These are phyloP conservation scores for Adela reaumurella DNA, from an alignment of 2,888 invertebrate genomes.

Conservation along the genomic window DNA sequence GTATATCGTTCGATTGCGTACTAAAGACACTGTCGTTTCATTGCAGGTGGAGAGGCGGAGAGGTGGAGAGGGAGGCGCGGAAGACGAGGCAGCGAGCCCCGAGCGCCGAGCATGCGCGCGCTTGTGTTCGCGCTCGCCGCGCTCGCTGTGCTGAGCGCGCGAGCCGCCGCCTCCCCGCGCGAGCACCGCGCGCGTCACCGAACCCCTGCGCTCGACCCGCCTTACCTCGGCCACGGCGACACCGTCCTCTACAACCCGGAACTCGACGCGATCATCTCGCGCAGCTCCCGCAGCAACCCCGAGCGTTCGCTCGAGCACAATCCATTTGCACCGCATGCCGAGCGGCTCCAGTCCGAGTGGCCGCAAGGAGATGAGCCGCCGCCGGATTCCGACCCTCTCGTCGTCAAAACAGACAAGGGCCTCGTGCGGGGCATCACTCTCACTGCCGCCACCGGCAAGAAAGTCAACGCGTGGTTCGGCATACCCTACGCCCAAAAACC, in stretches of 20 bases:
- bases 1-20: too few species aligned
- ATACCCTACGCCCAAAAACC: conserved; percentile 83
- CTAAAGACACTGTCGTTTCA: conserved; percentile 2
- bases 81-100: conserved; percentile 21
- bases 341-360: conserved; percentile 30
- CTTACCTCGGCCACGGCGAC: conserved; percentile 54
- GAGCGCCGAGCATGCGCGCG: conserved; percentile 46
- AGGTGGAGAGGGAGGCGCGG: not conserved
- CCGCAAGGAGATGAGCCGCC: conserved; percentile 46
- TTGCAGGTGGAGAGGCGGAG: conserved; percentile 22
- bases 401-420: conserved; percentile 76
- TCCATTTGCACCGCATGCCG: conserved; percentile 38
- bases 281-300: conserved; percentile 32
- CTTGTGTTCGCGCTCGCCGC: conserved; percentile 46
- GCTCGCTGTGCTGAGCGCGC: conserved; percentile 43
- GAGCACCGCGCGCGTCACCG: conserved; percentile 52
- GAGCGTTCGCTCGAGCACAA: conserved; percentile 41
- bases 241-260: conserved; percentile 54
- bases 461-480: conserved; percentile 80
- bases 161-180: conserved; percentile 31
- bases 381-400: conserved; percentile 63
- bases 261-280: conserved; percentile 48
- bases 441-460: conserved; percentile 71
- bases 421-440: conserved; percentile 74
- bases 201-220: conserved; percentile 37